Base-by-base conservation (phyloP, 2,113 vertebrate genomes). In the Rissa tridactyla region DNA sequence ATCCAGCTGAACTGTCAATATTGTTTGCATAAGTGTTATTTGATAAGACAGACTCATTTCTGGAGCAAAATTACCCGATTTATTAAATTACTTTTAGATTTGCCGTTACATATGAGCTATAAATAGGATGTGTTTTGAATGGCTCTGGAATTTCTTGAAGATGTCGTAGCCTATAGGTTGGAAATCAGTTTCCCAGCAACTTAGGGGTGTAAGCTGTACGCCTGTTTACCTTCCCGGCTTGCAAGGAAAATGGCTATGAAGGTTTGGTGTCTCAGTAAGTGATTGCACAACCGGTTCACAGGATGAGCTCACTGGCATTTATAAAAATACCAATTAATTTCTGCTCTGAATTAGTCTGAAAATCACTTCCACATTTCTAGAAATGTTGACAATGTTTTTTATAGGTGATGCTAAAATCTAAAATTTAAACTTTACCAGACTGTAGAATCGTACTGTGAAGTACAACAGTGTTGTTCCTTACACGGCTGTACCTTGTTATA, bases 1-100 rank as follows among this genome's bases (percentile, higher is more conserved):
- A 90, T 88, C 94, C 93, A 90, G 71, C 29, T 69, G 46, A 92
- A 93, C 88, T 91, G 95, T 94, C 97, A 96, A 85, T 88, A 95
- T 82, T 66, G 55, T 94, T 97, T 95, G 94, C 79, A 32, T 81
- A 97, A 95, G 89, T 27, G 32, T 84, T 88, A 47, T 78, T 80
- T 96, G 95, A 91, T 91, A 93, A 95, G 90, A 92, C 49, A 66
- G 88, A 40, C 95, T 57, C 6, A 90, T 73, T 92, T 96, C 91
- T 96, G 83, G 91, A 89, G 82, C 91, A 96, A 97, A 96, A 92
- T 91, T 80, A 90, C 46, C 91, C 49, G 92, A 88, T 71, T 95
- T 96, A 95, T 96, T 96, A 91, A 96, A 96, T 82, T 85, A 91
- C 57, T 94, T 96, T 80, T 32, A 71, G 36, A 94, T 69, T 73